These are phyloP conservation scores for Drosophila prosaltans DNA, from an alignment of 1,140 invertebrate species.

Conservation along the genomic window DNA sequence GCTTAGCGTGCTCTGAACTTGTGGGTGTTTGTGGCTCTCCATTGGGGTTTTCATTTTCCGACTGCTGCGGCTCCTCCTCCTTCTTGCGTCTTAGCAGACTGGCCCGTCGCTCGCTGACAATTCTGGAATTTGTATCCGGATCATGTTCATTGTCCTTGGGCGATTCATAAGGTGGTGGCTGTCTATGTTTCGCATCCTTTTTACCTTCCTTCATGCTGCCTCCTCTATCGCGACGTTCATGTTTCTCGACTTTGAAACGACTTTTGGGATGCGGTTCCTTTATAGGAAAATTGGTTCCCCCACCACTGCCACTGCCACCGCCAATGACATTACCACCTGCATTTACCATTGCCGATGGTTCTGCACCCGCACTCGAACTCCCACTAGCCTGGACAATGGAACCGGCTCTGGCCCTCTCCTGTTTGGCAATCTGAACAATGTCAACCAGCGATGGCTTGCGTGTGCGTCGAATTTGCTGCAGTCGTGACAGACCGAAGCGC, in stretches of 20 bases:
- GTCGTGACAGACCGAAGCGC: conserved; percentile 66
- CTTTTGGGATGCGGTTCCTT: conserved; percentile 69
- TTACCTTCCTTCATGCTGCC: neutral
- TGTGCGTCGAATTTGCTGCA: conserved; percentile 77
- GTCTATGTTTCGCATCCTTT: conserved; percentile 38
- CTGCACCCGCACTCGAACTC: neutral
- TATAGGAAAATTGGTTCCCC: conserved; percentile 48
- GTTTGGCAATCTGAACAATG: conserved; percentile 81
- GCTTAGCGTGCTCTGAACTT: neutral
- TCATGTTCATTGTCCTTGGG: conserved; percentile 69
- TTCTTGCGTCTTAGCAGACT: conserved; percentile 64
- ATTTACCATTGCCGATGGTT: neutral
- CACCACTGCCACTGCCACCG: conserved; percentile 15
- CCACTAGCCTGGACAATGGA: conserved; percentile 53
- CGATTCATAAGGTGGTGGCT: conserved; percentile 43
- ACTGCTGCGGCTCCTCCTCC: conserved; percentile 32
- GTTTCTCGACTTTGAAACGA: conserved; percentile 69
- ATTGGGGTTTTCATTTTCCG: conserved; percentile 29
- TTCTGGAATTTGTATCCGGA: conserved; percentile 73
- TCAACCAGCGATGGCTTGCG: conserved; percentile 78
- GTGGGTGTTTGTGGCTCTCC: conserved; percentile 32
- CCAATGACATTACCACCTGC: neutral
- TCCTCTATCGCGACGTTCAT: conserved; percentile 53
- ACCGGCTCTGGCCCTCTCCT: conserved; percentile 64
- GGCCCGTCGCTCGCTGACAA: conserved; percentile 73